These are phyloP conservation scores for Tanypteryx hageni DNA, from an alignment of 2,888 invertebrate genomes.

Conservation along the genomic window DNA sequence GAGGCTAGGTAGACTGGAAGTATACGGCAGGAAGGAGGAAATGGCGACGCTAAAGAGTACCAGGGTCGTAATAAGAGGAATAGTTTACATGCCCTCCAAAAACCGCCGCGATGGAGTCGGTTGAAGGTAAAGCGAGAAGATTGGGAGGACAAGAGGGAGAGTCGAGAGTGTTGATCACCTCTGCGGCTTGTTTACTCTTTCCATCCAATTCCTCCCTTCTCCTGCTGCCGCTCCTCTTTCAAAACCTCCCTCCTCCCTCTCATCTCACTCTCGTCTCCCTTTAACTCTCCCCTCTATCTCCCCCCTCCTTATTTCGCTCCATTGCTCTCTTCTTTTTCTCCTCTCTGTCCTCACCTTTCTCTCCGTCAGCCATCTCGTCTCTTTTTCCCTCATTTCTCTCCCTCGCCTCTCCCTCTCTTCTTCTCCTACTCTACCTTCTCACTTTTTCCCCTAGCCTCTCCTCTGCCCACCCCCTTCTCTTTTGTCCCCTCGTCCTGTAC, in stretches of 20 bases:
- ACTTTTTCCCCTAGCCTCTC: neutral
- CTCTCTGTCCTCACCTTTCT: neutral
- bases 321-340: too few species aligned
- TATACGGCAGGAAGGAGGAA: neutral
- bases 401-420: neutral
- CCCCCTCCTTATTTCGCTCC: too few species aligned
- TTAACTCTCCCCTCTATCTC: too few species aligned
- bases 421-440: neutral
- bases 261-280: too few species aligned
- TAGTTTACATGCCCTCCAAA: neutral
- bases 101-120: neutral
- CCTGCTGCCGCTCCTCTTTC: too few species aligned
- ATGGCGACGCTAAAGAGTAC: neutral
- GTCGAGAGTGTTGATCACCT: neutral
- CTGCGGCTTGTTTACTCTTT: slow-evolving; percentile 9
- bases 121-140: neutral
- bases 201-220: neutral
- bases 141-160: neutral
- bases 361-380: neutral
- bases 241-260: too few species aligned
- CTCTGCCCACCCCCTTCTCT: neutral
- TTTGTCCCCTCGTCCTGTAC: too few species aligned
- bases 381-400: neutral
- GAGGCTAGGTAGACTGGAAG: neutral
- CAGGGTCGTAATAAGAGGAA: neutral